These are phyloP conservation scores for Nephrotoma guestfalica DNA, from an alignment of 2,888 invertebrate genomes.

Conservation along the genomic window DNA sequence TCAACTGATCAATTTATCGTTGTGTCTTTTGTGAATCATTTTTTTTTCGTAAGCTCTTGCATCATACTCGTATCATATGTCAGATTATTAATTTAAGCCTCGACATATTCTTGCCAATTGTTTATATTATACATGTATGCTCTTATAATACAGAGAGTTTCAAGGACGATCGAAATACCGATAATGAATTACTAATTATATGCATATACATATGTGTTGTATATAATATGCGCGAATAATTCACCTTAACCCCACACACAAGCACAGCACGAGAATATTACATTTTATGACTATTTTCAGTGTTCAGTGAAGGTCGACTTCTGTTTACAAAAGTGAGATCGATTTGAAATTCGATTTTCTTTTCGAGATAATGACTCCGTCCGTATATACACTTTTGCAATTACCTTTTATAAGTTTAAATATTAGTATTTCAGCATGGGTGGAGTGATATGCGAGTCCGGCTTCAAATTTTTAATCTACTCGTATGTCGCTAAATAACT, in stretches of 20 bases:
- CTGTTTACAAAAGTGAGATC: neutral
- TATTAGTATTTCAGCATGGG: too few species aligned
- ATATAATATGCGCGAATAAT: neutral
- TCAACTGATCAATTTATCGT: too few species aligned
- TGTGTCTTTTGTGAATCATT: too few species aligned
- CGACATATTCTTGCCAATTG: too few species aligned
- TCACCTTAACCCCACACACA: neutral
- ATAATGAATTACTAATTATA: neutral
- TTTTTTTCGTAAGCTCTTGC: too few species aligned
- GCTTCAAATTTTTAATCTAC: too few species aligned
- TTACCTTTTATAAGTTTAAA: neutral
- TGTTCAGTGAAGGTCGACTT: neutral
- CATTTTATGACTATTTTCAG: neutral
- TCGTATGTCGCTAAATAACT: too few species aligned
- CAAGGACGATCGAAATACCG: neutral
- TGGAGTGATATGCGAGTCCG: too few species aligned
- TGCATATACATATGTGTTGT: too few species aligned
- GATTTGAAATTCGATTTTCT: neutral
- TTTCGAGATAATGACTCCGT: neutral
- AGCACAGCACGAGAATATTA: neutral
- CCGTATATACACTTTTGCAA: neutral
- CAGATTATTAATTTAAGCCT: too few species aligned
- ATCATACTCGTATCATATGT: too few species aligned
- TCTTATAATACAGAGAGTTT: neutral
- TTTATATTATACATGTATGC: neutral